Evolutionary conservation across 2,888 invertebrate genomes (phyloP).

Genomic region (Napeogenes inachia): DNA sequence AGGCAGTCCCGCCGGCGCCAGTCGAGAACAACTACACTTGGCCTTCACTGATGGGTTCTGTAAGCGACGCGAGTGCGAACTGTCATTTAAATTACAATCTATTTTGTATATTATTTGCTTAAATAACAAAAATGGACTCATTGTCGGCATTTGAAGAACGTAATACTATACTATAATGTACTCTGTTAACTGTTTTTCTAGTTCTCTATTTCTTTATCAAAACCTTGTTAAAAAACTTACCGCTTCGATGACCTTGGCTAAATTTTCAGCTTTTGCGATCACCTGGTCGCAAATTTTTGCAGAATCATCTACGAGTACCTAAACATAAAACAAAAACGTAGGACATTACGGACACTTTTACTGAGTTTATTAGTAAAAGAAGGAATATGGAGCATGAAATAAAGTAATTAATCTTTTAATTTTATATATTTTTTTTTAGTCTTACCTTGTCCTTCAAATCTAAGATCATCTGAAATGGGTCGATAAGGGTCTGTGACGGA

Average conservation of each 20-base stretch:
- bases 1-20: conserved; percentile 46
- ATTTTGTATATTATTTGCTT: too few relatives aligned
- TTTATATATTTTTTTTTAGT: too few relatives aligned
- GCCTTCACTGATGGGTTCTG: conserved; percentile 55
- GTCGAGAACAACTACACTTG: conserved; percentile 61
- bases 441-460: conserved; percentile 55
- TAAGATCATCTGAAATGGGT: conserved; percentile 59
- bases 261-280: conserved; percentile 40
- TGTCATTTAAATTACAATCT: too few relatives aligned
- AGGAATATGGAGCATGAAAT: too few relatives aligned
- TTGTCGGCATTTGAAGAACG: too few relatives aligned
- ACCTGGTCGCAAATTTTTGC: conserved; percentile 51
- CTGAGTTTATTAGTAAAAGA: too few relatives aligned
- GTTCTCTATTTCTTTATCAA: background rate
- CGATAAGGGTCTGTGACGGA: conserved; percentile 30
- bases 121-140: too few relatives aligned
- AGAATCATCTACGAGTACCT: conserved; percentile 61
- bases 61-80: conserved; percentile 20
- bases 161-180: too few relatives aligned
- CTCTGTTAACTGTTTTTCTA: background rate
- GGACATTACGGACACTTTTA: background rate
- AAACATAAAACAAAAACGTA: conserved; percentile 8
- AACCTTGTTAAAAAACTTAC: conserved; percentile 34
- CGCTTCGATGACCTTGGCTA: conserved; percentile 43
- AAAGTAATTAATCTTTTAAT: too few relatives aligned